Base-by-base conservation (phyloP, 2,113 vertebrate genomes). In the Scolopax mira region DNA sequence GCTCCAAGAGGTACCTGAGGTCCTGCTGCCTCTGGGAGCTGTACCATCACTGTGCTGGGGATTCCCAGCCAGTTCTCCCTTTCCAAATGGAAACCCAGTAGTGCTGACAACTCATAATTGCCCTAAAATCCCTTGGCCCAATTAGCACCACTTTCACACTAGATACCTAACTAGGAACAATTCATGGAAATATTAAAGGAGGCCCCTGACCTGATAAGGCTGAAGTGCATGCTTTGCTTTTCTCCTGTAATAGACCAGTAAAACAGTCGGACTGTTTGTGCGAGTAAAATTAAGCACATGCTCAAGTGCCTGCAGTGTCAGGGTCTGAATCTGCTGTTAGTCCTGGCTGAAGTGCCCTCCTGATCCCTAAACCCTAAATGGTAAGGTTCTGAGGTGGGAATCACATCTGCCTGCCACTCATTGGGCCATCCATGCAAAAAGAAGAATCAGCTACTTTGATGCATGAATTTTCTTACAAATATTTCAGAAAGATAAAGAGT, bases 181-280 rank as follows among this genome's bases (percentile, higher is more conserved):
- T 96, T 96, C 87, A 13, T 96, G 90, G 90, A 96, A 94, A 94
- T 92, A 93, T 92, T 95, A 88, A 91, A 95, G 48, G 92, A 89
- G 94, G 93, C 94, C 93, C 90, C 96, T 92, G 93, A 95, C 90
- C 90, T 89, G 93, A 93, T 96, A 97, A 96, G 93, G 89, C 66
- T 96, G 78, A 89, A 94, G 87, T 91, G 84, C 6, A 5, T 46
- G 24, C 51, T 79, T 96, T 57, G 65, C 92, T 93, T 90, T 93
- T 86, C 83, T 84, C 33, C 16, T 54, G 48, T 61, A 70, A 35
- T 5, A 93, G 37, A n/a, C 73, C 69, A 75, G 55, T 67, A 28
- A 60, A 93, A 27, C 52, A 57, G 61, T 21, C 82, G 65, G n/a
- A 42, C 61, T 28, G 80, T 37, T 81, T 35, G 52, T 4, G 3